Evolutionary conservation across 2,113 vertebrate species (phyloP).

Genomic region (Alouatta palliata): DNA sequence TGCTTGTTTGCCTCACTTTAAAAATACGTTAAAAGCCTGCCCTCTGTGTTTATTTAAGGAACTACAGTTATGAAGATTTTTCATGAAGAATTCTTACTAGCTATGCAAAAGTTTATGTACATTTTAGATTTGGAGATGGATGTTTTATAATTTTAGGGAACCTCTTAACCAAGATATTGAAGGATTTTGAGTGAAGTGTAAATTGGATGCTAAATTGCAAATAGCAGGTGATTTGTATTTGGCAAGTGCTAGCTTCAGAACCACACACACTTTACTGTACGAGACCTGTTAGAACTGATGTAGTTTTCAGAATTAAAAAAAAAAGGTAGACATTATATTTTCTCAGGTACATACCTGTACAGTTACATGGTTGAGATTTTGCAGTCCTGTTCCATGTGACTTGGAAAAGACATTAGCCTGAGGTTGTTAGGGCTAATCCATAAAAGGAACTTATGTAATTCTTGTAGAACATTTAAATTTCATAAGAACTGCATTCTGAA

Average conservation of each 20-base stretch:
- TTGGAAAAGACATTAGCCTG: neutral
- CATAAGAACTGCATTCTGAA: neutral
- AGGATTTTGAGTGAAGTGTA: neutral
- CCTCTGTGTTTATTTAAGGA: neutral
- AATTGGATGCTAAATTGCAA: neutral
- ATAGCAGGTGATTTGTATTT: neutral
- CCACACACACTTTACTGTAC: neutral
- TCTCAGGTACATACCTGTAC: neutral
- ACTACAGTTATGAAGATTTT: neutral
- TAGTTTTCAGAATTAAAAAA: neutral
- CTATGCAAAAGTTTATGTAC: neutral
- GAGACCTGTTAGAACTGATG: neutral
- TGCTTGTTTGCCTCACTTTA: neutral
- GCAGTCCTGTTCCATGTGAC: neutral
- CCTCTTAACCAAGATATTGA: neutral
- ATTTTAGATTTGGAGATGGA: neutral
- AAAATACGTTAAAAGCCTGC: neutral
- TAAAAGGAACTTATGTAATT: neutral
- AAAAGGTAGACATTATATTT: neutral
- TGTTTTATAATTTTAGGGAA: conserved; percentile 42
- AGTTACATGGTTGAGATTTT: neutral
- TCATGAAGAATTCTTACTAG: neutral
- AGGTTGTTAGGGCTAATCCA: neutral
- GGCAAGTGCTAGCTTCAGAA: neutral
- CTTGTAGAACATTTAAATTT: neutral